Conservation (phyloP, 2,888 invertebrate genomes). For the Chrysolina haemoptera region DNA sequence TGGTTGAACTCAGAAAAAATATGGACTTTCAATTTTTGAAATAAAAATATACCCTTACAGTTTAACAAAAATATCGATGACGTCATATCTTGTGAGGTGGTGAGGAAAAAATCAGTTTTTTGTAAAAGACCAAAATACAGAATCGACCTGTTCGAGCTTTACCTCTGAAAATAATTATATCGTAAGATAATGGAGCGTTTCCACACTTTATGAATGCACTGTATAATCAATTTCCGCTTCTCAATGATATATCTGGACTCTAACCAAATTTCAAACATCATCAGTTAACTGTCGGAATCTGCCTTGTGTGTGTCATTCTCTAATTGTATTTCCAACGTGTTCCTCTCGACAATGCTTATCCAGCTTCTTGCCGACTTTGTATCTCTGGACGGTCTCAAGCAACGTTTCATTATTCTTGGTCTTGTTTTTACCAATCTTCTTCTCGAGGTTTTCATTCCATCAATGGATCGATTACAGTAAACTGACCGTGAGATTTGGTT, state of each 20-base stretch:
- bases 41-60: no score
- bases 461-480: slow-evolving; percentile 3
- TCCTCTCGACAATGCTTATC: slow-evolving; percentile 9
- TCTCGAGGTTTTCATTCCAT: neutral
- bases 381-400: neutral
- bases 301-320: neutral
- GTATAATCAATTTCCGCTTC: neutral
- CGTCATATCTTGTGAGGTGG: no score
- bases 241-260: neutral
- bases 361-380: neutral
- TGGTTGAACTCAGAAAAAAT: no score
- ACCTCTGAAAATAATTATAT: no score
- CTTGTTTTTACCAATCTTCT: neutral
- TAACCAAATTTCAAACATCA: neutral
- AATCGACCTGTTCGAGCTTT: no score
- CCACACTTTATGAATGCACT: no score
- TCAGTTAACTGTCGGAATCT: neutral
- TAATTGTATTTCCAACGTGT: slow-evolving; percentile 2
- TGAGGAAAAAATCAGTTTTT: no score
- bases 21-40: no score
- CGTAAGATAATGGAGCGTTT: no score
- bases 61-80: no score
- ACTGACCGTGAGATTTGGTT: neutral
- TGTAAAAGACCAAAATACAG: no score
- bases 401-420: neutral